Conservation (phyloP, 2,888 invertebrate species). For the Neuroscelio doddi region DNA sequence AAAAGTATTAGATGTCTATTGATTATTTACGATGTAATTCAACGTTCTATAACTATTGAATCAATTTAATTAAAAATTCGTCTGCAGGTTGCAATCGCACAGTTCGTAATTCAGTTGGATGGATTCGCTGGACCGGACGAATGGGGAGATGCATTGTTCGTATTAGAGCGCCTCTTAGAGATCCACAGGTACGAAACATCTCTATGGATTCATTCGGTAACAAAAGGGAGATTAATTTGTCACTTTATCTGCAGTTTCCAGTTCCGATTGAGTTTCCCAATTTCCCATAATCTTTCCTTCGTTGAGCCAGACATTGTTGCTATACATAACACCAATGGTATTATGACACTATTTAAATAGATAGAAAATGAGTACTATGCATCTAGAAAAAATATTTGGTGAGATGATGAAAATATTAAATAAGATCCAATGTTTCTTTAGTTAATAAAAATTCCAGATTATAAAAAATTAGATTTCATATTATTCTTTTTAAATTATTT, state of each 20-base stretch:
- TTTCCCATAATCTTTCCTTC: slow-evolving; percentile 1
- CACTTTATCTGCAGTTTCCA: slow-evolving; percentile 36
- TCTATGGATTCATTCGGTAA: slow-evolving; percentile 19
- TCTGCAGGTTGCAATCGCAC: slow-evolving; percentile 63
- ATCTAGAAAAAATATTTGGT: no score
- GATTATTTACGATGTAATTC: neutral
- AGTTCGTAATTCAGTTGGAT: slow-evolving; percentile 61
- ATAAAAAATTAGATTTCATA: no score
- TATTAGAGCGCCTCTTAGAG: slow-evolving; percentile 58
- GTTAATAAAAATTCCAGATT: no score
- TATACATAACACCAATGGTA: no score
- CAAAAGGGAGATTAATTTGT: slow-evolving; percentile 37
- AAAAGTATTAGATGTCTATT: no score
- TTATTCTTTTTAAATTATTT: no score
- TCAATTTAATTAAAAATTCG: slow-evolving; percentile 27
- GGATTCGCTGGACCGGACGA: slow-evolving; percentile 66
- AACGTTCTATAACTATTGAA: slow-evolving; percentile 12
- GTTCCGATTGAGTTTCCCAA: slow-evolving; percentile 19
- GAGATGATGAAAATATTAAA: no score
- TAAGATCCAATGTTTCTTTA: no score
- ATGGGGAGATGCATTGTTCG: slow-evolving; percentile 62
- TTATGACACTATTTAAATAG: no score
- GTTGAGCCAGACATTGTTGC: no score
- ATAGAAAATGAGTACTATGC: no score
- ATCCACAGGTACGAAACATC: slow-evolving; percentile 57